Evolutionary conservation across 2,888 invertebrate genomes (phyloP).

Genomic region (Adelognathus sp.): DNA sequence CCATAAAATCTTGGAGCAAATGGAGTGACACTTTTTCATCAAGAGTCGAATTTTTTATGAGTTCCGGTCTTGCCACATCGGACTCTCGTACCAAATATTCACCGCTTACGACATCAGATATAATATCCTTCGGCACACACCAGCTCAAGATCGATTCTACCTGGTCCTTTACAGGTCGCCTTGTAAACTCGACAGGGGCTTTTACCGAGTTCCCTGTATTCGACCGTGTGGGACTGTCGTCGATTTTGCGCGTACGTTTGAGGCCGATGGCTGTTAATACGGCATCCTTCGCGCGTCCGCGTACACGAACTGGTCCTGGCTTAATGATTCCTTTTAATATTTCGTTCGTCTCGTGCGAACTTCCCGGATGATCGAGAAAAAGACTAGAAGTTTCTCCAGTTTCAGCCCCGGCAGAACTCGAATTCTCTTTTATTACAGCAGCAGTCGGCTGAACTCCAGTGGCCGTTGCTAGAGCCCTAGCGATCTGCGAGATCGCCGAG

Average conservation of each 20-base stretch:
- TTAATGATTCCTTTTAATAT: not conserved
- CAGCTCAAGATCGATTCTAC: not conserved
- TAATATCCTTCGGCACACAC: not conserved
- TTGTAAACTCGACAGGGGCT: not conserved
- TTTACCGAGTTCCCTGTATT: not conserved
- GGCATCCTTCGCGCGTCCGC: not conserved
- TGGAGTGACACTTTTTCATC: not conserved
- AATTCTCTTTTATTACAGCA: not conserved
- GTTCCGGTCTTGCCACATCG: not conserved
- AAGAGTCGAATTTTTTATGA: not conserved
- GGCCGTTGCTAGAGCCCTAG: no score
- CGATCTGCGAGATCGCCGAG: no score
- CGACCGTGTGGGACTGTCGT: no score
- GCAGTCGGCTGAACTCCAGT: not conserved
- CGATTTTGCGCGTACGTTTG: not conserved
- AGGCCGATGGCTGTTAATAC: not conserved
- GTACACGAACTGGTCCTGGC: slow-evolving; percentile 11
- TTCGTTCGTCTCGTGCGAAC: not conserved
- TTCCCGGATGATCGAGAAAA: not conserved
- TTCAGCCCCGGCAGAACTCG: not conserved
- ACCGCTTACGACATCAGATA: not conserved
- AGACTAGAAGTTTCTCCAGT: not conserved
- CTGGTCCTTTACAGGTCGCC: not conserved
- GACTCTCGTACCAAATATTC: not conserved
- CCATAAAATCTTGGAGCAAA: not conserved